Conservation (phyloP, 2,113 vertebrate species). For the Tetrax tetrax region DNA sequence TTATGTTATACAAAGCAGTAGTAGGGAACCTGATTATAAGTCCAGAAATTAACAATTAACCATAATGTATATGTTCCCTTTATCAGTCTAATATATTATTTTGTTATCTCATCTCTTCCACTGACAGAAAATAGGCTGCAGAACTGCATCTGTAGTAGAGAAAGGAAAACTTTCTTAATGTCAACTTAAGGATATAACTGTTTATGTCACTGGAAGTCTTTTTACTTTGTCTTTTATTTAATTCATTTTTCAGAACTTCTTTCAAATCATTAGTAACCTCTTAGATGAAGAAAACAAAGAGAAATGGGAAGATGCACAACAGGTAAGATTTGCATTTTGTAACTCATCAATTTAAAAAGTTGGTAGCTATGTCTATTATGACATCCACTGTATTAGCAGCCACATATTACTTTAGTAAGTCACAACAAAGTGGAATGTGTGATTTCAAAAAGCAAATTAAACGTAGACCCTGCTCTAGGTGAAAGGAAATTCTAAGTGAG, state of each 20-base stretch:
- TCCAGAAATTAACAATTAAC: background rate
- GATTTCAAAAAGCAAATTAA: background rate
- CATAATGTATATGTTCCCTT: background rate
- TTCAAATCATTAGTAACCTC: conserved; percentile 99
- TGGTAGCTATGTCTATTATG: background rate
- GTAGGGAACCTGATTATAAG: background rate
- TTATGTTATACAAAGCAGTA: background rate
- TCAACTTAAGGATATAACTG: background rate
- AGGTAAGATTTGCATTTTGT: conserved; percentile 80
- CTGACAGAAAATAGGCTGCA: background rate
- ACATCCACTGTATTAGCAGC: background rate
- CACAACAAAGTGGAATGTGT: background rate
- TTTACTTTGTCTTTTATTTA: conserved; percentile 50
- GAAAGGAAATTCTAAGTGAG: background rate
- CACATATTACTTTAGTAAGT: background rate
- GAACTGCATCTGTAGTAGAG: background rate
- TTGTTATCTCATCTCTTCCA: background rate
- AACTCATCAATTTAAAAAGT: background rate
- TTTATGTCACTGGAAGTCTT: background rate
- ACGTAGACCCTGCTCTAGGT: background rate
- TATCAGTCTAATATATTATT: background rate
- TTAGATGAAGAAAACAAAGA: conserved; percentile 98
- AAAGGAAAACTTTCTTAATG: background rate
- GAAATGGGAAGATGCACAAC: conserved; percentile 98
- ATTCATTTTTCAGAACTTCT: conserved; percentile 93